phyloP scores from a whole-genome alignment of 2,113 vertebrate genomes.

The Rhea americana region DNA sequence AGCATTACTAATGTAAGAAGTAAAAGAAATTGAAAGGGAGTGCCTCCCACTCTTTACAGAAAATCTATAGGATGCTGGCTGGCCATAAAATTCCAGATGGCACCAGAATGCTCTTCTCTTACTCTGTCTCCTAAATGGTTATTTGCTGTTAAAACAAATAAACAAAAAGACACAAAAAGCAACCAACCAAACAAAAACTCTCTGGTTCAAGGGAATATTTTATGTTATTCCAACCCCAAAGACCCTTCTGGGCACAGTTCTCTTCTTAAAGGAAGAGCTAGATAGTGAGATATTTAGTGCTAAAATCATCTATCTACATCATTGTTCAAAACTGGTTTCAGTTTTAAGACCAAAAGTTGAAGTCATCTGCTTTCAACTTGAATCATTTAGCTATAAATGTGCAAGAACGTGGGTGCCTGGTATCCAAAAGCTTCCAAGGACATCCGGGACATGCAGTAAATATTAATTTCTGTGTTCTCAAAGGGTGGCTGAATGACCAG shows the following conservation, averaged over 20 bases:
- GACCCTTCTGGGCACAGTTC: neutral
- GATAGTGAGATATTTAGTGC: neutral
- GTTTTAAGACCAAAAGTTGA: neutral
- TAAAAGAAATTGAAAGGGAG: neutral
- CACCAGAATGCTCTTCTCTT: neutral
- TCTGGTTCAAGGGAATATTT: neutral
- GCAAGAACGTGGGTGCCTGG: neutral
- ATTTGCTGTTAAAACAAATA: neutral
- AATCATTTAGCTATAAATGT: neutral
- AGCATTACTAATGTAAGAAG: neutral
- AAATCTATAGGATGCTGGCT: neutral
- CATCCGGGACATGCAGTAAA: neutral
- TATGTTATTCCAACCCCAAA: neutral
- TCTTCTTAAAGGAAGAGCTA: neutral
- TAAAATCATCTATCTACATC: neutral
- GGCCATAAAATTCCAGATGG: neutral
- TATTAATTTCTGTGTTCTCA: neutral
- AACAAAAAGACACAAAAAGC: neutral
- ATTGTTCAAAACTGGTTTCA: neutral
- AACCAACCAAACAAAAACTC: neutral
- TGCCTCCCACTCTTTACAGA: neutral
- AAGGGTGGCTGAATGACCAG: neutral
- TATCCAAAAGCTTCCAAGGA: neutral
- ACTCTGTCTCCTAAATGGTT: neutral
- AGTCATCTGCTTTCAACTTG: neutral